phyloP scores from a whole-genome alignment of 2,888 invertebrate genomes.

The Labia minor region DNA sequence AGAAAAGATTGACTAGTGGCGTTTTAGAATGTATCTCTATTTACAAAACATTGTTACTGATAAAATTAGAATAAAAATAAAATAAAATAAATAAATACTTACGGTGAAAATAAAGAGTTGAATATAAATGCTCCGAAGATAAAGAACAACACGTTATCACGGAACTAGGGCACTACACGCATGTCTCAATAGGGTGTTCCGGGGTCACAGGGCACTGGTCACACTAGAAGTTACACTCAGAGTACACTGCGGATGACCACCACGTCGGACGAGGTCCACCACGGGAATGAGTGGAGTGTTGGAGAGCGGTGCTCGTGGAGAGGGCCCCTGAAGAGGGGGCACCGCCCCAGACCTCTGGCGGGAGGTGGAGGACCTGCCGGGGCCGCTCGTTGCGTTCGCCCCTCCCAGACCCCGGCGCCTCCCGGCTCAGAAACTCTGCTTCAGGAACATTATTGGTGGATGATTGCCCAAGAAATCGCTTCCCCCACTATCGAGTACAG shows the following conservation, averaged over 20 bases:
- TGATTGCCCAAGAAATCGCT: neutral
- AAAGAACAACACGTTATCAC: neutral
- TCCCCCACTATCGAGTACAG: neutral
- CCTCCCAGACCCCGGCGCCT: neutral
- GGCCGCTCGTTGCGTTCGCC: neutral
- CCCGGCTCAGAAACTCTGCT: neutral
- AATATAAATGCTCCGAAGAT: too few relatives aligned
- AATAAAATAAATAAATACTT: too few relatives aligned
- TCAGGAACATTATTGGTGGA: slow-evolving; percentile 1
- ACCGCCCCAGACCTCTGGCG: neutral
- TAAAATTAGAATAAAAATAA: neutral
- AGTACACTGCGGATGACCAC: neutral
- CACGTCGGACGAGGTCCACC: neutral
- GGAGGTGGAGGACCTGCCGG: neutral
- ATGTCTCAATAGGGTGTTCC: neutral
- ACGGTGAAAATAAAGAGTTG: too few relatives aligned
- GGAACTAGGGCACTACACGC: neutral
- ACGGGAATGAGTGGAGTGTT: neutral
- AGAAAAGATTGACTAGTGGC: neutral
- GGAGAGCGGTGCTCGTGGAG: neutral
- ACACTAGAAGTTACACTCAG: neutral
- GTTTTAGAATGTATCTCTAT: neutral
- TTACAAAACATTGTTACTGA: neutral
- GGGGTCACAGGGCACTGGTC: neutral
- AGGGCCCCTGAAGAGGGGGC: neutral